A percentile compares a stretch with the other conserved stretches of the same genome.
Evolutionary conservation across 2,797 vertebrate genomes (phyloP).

Genomic region (Rhabdomys pumilio): DNA sequence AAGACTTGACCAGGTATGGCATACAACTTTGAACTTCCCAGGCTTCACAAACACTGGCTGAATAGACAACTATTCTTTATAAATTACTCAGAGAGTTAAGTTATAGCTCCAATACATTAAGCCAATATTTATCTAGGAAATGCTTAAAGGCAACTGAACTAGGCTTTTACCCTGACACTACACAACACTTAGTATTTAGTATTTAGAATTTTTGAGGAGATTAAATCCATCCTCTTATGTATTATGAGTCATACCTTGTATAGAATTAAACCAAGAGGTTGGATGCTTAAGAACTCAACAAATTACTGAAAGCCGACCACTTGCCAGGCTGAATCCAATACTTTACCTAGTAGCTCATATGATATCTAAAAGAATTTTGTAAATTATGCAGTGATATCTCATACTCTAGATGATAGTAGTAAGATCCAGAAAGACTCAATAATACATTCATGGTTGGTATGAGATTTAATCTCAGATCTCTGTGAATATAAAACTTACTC

Average conservation of each 20-base stretch:
- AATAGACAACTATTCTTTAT: not conserved
- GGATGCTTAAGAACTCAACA: not conserved
- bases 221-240: slow-evolving; percentile 31
- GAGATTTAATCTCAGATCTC: slow-evolving; percentile 4
- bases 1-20: not conserved
- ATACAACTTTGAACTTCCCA: not conserved
- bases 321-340: not conserved
- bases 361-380: slow-evolving; percentile 12
- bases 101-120: slow-evolving; percentile 8
- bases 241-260: not conserved
- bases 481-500: slow-evolving; percentile 19
- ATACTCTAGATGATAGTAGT: not conserved
- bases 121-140: not conserved
- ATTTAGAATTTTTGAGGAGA: slow-evolving; percentile 5
- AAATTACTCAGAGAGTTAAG: not conserved
- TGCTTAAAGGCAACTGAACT: slow-evolving; percentile 45
- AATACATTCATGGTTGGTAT: not conserved
- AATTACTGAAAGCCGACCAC: not conserved
- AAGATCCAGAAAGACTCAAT: not conserved
- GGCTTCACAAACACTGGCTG: not conserved
- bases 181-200: not conserved
- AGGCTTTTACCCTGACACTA: slow-evolving; percentile 31
- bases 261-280: slow-evolving; percentile 21
- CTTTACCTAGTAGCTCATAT: slow-evolving; percentile 2
- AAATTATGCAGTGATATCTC: not conserved